phyloP scores from a whole-genome alignment of 2,797 vertebrate species.

The Tinamus major region DNA sequence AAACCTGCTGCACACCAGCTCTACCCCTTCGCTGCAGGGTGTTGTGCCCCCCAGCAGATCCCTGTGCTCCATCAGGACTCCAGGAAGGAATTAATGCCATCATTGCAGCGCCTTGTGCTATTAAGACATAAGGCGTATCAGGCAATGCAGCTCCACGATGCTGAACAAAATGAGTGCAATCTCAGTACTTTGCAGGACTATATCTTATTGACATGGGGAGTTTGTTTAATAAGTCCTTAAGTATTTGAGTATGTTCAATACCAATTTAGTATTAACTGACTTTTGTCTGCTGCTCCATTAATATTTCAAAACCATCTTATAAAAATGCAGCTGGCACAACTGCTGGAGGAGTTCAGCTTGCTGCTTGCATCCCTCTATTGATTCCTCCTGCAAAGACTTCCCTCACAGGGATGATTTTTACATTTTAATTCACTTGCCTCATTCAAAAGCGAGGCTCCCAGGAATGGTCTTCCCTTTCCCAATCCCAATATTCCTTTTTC shows the following conservation, averaged over 20 bases:
- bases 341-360: slow-evolving; percentile 4
- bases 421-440: slow-evolving; percentile 16
- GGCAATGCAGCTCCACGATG: neutral
- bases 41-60: neutral
- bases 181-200: neutral
- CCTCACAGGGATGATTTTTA: neutral
- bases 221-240: neutral
- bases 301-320: slow-evolving; percentile 11
- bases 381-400: slow-evolving; percentile 25
- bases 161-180: neutral
- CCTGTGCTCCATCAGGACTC: neutral
- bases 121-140: neutral
- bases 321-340: slow-evolving; percentile 18
- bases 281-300: neutral
- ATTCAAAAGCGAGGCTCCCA: neutral
- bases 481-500: neutral
- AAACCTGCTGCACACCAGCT: neutral
- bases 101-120: neutral
- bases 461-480: neutral
- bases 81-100: neutral
- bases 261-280: neutral
- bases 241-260: neutral
- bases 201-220: neutral
- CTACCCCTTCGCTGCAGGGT: neutral
- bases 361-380: neutral